Percentiles rank a stretch among this genome's conserved stretches.
Conservation (phyloP, 2,113 vertebrate species). For the Atherinomorus stipes region DNA sequence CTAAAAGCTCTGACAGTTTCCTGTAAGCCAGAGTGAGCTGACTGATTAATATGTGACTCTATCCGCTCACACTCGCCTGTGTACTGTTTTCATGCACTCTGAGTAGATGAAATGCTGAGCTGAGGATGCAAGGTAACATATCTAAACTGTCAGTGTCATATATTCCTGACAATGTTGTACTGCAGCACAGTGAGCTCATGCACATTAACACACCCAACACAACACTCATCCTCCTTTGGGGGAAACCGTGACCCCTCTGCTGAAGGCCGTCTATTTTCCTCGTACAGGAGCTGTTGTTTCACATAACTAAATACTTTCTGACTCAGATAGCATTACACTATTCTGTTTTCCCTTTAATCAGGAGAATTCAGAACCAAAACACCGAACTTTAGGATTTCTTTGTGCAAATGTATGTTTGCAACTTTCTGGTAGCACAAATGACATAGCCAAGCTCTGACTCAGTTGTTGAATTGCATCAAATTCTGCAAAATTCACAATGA, state of each 20-base stretch:
- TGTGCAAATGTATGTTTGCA: slow-evolving; percentile 10
- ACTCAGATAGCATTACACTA: slow-evolving; percentile 40
- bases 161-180: slow-evolving; percentile 31
- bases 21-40: too few relatives aligned
- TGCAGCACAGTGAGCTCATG: slow-evolving; percentile 7
- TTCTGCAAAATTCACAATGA: slow-evolving; percentile 18
- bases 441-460: slow-evolving; percentile 25
- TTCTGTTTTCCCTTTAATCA: slow-evolving; percentile 18
- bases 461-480: slow-evolving; percentile 49
- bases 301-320: slow-evolving; percentile 19
- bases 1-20: too few relatives aligned
- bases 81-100: background rate
- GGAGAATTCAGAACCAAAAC: slow-evolving; percentile 57
- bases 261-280: slow-evolving; percentile 31
- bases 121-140: slow-evolving; percentile 37
- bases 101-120: slow-evolving; percentile 14
- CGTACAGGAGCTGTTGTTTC: slow-evolving; percentile 31
- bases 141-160: slow-evolving; percentile 31
- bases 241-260: slow-evolving; percentile 16
- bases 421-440: slow-evolving; percentile 31
- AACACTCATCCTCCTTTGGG: slow-evolving; percentile 13
- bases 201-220: slow-evolving; percentile 13
- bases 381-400: slow-evolving; percentile 27
- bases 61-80: background rate
- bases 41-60: too few relatives aligned